Percentiles rank a stretch among this genome's conserved stretches.
Evolutionary conservation across 2,113 vertebrate species (phyloP).

Genomic region (Clinocottus analis): DNA sequence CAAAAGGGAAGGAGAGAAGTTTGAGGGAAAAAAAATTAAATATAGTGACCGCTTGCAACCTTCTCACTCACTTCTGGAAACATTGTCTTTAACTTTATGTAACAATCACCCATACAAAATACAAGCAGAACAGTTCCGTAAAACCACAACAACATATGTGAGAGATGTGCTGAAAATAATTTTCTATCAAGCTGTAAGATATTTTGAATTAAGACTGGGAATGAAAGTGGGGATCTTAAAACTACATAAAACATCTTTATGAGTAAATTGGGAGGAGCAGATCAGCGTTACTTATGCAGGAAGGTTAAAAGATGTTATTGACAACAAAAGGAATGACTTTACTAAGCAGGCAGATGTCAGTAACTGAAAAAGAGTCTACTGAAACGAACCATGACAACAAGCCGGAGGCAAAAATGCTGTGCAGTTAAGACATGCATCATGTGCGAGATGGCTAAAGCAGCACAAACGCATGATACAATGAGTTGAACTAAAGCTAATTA

Average conservation of each 20-base stretch:
- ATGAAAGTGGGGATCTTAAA: background rate
- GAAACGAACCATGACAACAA: background rate
- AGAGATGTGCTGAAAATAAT: background rate
- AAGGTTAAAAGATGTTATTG: background rate
- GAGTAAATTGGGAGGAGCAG: background rate
- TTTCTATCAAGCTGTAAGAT: background rate
- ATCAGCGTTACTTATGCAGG: background rate
- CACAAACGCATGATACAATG: slow-evolving; percentile 4
- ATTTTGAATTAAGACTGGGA: background rate
- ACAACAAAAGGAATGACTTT: slow-evolving; percentile 12
- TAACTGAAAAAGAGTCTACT: background rate
- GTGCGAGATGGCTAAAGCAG: background rate
- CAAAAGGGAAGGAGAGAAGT: background rate
- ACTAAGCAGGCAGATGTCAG: slow-evolving; percentile 9
- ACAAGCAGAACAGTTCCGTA: background rate
- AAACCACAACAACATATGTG: background rate
- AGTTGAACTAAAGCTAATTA: background rate
- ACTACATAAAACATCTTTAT: background rate
- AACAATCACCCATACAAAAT: background rate
- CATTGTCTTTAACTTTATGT: slow-evolving; percentile 14
- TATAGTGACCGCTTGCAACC: background rate
- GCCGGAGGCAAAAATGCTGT: background rate
- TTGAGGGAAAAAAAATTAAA: background rate
- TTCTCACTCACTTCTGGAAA: slow-evolving; percentile 2
- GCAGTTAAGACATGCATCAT: slow-evolving; percentile 22